Base-by-base conservation (phyloP, 2,888 invertebrate genomes). In the Mantis religiosa region DNA sequence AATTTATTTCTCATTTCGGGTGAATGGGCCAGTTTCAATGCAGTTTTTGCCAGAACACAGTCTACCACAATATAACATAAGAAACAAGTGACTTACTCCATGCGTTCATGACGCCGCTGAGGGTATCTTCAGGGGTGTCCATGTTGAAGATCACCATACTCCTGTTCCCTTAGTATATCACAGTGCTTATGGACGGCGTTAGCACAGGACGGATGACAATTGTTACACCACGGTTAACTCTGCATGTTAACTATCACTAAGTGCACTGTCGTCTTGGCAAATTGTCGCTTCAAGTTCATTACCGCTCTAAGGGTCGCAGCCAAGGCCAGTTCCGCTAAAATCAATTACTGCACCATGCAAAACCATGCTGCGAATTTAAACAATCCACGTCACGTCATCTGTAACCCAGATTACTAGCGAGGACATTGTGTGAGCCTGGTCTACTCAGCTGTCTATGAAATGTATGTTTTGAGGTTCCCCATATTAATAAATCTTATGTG, bases 101-200 rank as follows among this genome's bases (percentile, higher is more conserved):
- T 7, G 91, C 91, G 88, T 91, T 91, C 90, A 91, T 91, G 86
- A 91, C 91, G 41, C 92, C 93, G 91, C 93, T 93, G 91, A 93
- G 92, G n/a, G 93, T 93, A 86, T 93, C 93, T 71, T 86, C 89
- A 7, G 87, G 87, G 47, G 34, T 83, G 28, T 83, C 86, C 83
- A 83, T 89, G 82, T 27, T 83, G n/a, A 87, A n/a, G 81, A 87
- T 83, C 87, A 87, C 83, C 89, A 87, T 89, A 54, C 82, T 89
- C 86, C n/a, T n/a, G 86, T 71, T 84, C n/a, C 84, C 41, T 41
- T 28, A 15, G 28, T 28, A 15, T 30, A 30, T 30, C 83, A 71
- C 54, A 71, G n/a, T 30, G 28, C 34, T 28, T 71, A 54, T 47
- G 20, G 54, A 85, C n/a, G n/a, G 54, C 54, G 28, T 14, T 27